phyloP scores from a whole-genome alignment of 1,140 invertebrate genomes.

The Oryctes rhinoceros region DNA sequence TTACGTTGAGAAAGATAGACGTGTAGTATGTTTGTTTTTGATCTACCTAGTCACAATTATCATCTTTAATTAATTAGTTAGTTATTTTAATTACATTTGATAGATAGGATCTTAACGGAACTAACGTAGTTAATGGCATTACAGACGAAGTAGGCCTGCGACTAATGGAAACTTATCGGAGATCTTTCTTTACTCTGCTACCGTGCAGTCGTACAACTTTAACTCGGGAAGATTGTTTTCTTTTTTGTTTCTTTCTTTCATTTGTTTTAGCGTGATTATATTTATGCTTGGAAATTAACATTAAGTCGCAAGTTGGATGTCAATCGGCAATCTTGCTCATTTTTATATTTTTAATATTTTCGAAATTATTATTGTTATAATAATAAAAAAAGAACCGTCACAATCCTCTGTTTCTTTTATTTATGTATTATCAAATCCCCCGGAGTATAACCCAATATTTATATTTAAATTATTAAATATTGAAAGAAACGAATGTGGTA shows the following conservation, averaged over 20 bases:
- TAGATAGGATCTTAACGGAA: constrained; percentile 56
- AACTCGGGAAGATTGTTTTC: neutral
- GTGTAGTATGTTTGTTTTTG: constrained; percentile 44
- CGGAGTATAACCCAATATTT: no score
- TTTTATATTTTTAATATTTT: constrained; percentile 40
- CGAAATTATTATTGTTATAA: constrained; percentile 34
- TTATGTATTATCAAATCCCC: neutral
- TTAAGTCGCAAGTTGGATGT: constrained; percentile 42
- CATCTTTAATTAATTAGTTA: constrained; percentile 8
- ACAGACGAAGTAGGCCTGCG: constrained; percentile 43
- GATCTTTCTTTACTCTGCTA: neutral
- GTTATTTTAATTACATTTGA: neutral
- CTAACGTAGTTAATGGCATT: constrained; percentile 58
- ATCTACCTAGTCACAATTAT: constrained; percentile 46
- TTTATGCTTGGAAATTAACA: neutral
- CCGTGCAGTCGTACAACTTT: neutral
- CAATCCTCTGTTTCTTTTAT: constrained; percentile 49
- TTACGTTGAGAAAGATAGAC: neutral
- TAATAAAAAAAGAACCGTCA: constrained; percentile 59
- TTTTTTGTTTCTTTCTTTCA: neutral
- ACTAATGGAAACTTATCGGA: neutral
- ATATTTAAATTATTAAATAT: no score
- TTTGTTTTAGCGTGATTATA: neutral
- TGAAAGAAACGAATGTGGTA: no score
- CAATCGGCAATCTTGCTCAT: neutral